Evolutionary conservation across 1,140 invertebrate genomes (phyloP).

Genomic region (Dreissena polymorpha): DNA sequence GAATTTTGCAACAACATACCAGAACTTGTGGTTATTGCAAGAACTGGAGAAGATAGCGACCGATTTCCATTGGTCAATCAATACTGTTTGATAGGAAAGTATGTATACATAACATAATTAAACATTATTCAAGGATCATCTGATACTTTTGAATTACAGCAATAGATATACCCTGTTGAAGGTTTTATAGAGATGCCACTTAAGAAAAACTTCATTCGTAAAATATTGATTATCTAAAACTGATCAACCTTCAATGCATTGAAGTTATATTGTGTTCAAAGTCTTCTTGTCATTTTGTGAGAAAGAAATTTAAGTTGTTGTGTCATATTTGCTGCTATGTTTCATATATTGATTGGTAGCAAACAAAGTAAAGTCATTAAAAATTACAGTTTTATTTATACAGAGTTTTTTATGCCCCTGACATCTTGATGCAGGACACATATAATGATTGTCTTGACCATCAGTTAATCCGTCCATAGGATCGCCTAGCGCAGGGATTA

Average conservation of each 20-base stretch:
- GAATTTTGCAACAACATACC: conserved; percentile 22
- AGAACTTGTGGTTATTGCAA: conserved; percentile 34
- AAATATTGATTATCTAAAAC: conserved; percentile 19
- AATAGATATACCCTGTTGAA: conserved; percentile 1
- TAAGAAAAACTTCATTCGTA: conserved; percentile 14
- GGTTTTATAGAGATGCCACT: conserved; percentile 5
- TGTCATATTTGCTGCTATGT: too few relatives aligned
- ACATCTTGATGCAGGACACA: too few relatives aligned
- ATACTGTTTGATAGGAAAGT: conserved; percentile 39
- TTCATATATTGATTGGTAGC: too few relatives aligned
- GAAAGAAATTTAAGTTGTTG: background rate
- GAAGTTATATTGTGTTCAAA: conserved; percentile 14
- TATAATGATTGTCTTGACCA: too few relatives aligned
- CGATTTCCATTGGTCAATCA: conserved; percentile 34
- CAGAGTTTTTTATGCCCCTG: too few relatives aligned
- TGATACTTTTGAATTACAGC: conserved; percentile 5
- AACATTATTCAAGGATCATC: conserved; percentile 8
- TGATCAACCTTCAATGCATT: conserved; percentile 3
- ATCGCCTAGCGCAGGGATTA: too few relatives aligned
- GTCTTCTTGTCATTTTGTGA: background rate
- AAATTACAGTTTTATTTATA: too few relatives aligned
- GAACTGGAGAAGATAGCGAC: conserved; percentile 21
- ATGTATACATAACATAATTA: conserved; percentile 25
- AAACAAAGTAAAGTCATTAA: too few relatives aligned
- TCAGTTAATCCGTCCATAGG: too few relatives aligned